Conservation (phyloP, 2,113 vertebrate genomes). For the Nibea coibor region DNA sequence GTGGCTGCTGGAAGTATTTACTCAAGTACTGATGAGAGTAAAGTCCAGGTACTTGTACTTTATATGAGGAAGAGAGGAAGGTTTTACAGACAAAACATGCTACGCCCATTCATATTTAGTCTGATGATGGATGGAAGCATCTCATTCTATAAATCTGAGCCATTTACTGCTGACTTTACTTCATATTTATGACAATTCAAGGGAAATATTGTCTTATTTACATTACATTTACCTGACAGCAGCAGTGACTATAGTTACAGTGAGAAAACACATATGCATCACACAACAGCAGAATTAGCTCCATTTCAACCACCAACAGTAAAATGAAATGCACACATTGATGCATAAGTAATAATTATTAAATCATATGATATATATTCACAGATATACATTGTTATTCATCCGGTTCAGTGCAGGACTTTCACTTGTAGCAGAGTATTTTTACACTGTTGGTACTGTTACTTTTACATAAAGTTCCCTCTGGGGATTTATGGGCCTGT, state of each 20-base stretch:
- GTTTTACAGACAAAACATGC: not conserved
- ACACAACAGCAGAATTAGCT: too few relatives aligned
- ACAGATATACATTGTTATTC: too few relatives aligned
- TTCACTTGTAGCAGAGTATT: not conserved
- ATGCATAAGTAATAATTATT: too few relatives aligned
- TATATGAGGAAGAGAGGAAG: not conserved
- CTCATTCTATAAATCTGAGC: not conserved
- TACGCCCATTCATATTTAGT: not conserved
- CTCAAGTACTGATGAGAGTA: not conserved
- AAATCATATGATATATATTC: too few relatives aligned
- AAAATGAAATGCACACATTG: too few relatives aligned
- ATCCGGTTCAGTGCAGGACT: too few relatives aligned
- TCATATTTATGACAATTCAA: too few relatives aligned
- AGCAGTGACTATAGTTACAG: too few relatives aligned
- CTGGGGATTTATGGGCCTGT: not conserved
- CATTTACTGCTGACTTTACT: too few relatives aligned
- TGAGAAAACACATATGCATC: too few relatives aligned
- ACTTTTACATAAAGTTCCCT: not conserved
- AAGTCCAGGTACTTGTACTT: constrained; percentile 1
- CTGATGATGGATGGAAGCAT: not conserved
- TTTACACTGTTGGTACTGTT: not conserved
- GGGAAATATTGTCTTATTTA: not conserved
- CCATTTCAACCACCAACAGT: too few relatives aligned
- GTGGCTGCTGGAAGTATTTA: not conserved
- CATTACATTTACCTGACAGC: not conserved